phyloP scores from a whole-genome alignment of 2,113 vertebrate genomes.

The Lethenteron reissneri region DNA sequence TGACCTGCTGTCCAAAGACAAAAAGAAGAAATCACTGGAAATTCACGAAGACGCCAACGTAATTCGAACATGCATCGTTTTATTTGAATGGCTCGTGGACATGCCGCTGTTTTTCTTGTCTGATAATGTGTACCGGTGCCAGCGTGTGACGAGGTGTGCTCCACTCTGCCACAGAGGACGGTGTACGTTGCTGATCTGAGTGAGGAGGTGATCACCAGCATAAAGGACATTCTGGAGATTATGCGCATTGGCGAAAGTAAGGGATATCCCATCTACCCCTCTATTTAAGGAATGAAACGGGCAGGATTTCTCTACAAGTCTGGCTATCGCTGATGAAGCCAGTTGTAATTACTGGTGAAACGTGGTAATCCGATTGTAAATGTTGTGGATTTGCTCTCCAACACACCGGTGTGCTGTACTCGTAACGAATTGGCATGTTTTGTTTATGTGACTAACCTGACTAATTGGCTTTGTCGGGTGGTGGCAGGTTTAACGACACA shows the following conservation, averaged over 20 bases:
- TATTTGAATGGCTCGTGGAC: background rate
- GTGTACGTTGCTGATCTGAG: conserved; percentile 70
- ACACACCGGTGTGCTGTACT: no score
- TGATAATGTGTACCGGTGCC: background rate
- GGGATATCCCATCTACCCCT: conserved; percentile 12
- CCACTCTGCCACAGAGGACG: conserved; percentile 34
- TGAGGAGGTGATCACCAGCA: conserved; percentile 54
- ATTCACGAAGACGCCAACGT: conserved; percentile 62
- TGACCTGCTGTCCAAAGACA: conserved; percentile 54
- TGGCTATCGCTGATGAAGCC: no score
- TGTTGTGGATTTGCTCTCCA: no score
- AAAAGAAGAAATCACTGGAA: conserved; percentile 67
- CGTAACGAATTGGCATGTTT: no score
- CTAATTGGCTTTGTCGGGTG: no score
- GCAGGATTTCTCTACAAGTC: no score
- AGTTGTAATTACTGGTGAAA: no score
- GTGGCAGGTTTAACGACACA: no score
- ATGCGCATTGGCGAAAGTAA: conserved; percentile 82
- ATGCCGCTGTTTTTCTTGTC: background rate
- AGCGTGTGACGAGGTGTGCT: background rate
- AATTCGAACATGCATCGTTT: conserved; percentile 17
- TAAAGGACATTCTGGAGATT: conserved; percentile 58
- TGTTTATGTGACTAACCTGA: no score
- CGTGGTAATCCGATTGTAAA: no score
- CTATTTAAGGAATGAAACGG: background rate